Base-by-base conservation (phyloP, 2,113 vertebrate genomes). In the Danionella cerebrum region DNA sequence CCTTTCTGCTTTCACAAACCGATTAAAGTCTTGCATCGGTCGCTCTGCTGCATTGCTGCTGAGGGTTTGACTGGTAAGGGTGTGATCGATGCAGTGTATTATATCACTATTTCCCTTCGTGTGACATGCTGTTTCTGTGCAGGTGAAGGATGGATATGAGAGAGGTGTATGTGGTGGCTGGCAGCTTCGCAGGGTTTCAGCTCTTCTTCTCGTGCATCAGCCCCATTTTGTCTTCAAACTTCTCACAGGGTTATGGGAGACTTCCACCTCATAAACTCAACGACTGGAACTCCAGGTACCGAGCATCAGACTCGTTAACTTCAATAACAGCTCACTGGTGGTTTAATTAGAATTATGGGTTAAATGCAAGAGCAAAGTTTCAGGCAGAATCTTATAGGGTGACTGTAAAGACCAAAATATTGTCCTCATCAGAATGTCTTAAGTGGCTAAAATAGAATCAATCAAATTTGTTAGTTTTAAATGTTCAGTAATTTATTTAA, bases 241-340 rank as follows among this genome's bases (percentile, higher is more conserved):
- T 90, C 71, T 65, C 82, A 1, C 72, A 76, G 1, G 79, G 76
- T 24, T 91, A 86, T 21, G 70, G 69, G 8, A 67, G 27, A 33
- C 77, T 91, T 65, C 83, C 83, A 14, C 25, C 76, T 1, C 74
- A 70, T 62, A 88, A 86, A 76, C 75, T 83, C 72, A 89, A 80
- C 0, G 90, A 92, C 78, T 90, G 89, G 89, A 86, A 91, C 83
- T 91, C 91, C 72, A 89, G 90, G 89, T 90, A 82, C 7, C 7
- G 33, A 5, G 24, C 6, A 12, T 7, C 44, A 22, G 13, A 45
- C 12, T n/a, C n/a, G n/a, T n/a, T n/a, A n/a, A n/a, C n/a, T n/a
- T n/a, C n/a, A n/a, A n/a, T n/a, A n/a, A n/a, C n/a, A 24, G 16
- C 16, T 12, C 59, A 44, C 18, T 1, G 1, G 9, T 22, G 11